Base-by-base conservation (phyloP, 2,113 vertebrate species). In the Forbesichthys agassizii region DNA sequence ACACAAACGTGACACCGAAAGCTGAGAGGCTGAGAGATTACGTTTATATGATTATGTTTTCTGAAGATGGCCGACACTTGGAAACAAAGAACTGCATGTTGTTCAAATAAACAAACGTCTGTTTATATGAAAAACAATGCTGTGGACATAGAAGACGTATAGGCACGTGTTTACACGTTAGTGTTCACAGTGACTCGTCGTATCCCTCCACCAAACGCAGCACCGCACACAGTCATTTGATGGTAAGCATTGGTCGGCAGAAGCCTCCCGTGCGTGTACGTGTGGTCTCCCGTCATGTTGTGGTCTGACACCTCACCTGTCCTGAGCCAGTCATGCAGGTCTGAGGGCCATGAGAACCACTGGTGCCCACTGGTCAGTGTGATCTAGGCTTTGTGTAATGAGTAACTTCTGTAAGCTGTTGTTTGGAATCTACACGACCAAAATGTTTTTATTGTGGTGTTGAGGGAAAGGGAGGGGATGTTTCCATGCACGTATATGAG, bases 201-300 rank as follows among this genome's bases (percentile, higher is more conserved):
- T 27, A 79, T 63, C 68, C 54, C 64, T 6, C 66, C 64, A 27
- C 73, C 36, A 56, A 81, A 71, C 71, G 85, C 78, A 82, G 71
- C 85, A 82, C 85, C 80, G 68, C 82, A 76, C 73, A 74, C 54
- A 71, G 75, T 87, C 82, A 88, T 84, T 78, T 85, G 81, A 90
- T 85, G 84, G 84, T 64, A 80, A 78, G 75, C 83, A 80, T 42
- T 11, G 69, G 80, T 81, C 80, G 65, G 77, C 79, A 80, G 82
- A 87, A 62, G 74, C 83, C 73, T 75, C 71, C 67, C 54, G 7
- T 55, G 72, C 80, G 86, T 80, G 86, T 79, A 76, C 86, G 86
- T 89, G 84, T 87, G 85, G 88, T 91, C 85, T 81, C 72, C 66
- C 73, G 47, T 69, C 78, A 81, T 83, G 85, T 77, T 84, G 84